phyloP scores from a whole-genome alignment of 1,140 invertebrate species.

The Pectinophora gossypiella region DNA sequence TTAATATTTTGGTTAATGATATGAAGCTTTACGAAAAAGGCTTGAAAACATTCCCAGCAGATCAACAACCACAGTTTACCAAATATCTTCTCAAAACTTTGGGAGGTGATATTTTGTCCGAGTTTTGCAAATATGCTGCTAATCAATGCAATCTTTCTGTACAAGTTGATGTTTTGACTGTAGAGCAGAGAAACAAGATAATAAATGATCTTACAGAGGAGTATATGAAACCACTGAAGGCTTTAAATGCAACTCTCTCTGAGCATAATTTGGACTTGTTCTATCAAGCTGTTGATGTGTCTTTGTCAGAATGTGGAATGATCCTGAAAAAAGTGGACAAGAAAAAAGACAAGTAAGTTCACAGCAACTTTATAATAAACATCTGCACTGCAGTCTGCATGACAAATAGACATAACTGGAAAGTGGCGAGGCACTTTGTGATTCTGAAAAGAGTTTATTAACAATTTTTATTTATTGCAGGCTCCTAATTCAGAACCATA shows the following conservation, averaged over 20 bases:
- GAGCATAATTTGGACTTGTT: conserved; percentile 86
- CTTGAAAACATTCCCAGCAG: conserved; percentile 79
- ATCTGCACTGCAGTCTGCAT: too few species aligned
- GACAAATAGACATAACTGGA: too few species aligned
- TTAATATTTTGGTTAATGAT: conserved; percentile 85
- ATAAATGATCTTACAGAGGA: conserved; percentile 80
- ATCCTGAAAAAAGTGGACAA: conserved; percentile 85
- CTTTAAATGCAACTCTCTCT: conserved; percentile 79
- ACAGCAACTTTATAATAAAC: too few species aligned
- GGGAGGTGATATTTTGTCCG: conserved; percentile 88
- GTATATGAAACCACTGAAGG: conserved; percentile 77
- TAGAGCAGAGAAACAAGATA: conserved; percentile 82
- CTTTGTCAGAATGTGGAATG: conserved; percentile 86
- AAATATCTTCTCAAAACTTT: conserved; percentile 91
- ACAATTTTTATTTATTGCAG: conserved; percentile 20
- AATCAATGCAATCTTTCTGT: conserved; percentile 79
- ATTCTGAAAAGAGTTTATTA: neutral
- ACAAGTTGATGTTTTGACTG: conserved; percentile 75
- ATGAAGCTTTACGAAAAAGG: conserved; percentile 92
- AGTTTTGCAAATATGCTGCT: conserved; percentile 84
- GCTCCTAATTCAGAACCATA: conserved; percentile 82
- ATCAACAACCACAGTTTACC: conserved; percentile 80
- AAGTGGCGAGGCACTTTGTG: too few species aligned
- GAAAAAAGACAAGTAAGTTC: conserved; percentile 60
- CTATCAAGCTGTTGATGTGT: conserved; percentile 81